Conservation (phyloP, 2,113 vertebrate genomes). For the Sialia sialis region DNA sequence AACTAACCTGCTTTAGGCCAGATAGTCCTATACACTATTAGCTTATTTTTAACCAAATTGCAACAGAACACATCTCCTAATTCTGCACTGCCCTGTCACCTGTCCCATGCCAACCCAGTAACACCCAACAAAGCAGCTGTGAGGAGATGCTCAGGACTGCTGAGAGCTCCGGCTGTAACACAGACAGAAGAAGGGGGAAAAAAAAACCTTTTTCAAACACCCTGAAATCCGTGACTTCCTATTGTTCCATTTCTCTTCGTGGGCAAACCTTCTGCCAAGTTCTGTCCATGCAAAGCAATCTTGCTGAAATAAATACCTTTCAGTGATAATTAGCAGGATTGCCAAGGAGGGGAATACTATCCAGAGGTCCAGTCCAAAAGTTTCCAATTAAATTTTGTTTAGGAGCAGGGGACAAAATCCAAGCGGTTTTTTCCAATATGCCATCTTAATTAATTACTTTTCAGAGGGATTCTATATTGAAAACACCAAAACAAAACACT, state of each 20-base stretch:
- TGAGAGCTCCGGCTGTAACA: neutral
- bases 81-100: neutral
- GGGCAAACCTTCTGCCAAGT: neutral
- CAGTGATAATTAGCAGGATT: neutral
- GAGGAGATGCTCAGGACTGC: neutral
- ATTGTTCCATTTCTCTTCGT: neutral
- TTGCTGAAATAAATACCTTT: neutral
- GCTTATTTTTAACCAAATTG: neutral
- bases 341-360: neutral
- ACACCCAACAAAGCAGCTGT: accelerated
- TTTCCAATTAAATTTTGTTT: neutral
- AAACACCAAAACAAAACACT: neutral
- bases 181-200: accelerated
- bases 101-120: neutral
- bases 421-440: neutral
- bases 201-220: neutral
- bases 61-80: neutral
- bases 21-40: neutral
- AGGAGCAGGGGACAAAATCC: neutral
- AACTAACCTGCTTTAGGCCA: neutral
- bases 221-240: neutral
- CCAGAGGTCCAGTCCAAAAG: neutral
- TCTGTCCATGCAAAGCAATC: neutral
- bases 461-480: neutral
- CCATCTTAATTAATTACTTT: neutral